Conservation (phyloP, 2,888 invertebrate species). For the Drosophila falleni region DNA sequence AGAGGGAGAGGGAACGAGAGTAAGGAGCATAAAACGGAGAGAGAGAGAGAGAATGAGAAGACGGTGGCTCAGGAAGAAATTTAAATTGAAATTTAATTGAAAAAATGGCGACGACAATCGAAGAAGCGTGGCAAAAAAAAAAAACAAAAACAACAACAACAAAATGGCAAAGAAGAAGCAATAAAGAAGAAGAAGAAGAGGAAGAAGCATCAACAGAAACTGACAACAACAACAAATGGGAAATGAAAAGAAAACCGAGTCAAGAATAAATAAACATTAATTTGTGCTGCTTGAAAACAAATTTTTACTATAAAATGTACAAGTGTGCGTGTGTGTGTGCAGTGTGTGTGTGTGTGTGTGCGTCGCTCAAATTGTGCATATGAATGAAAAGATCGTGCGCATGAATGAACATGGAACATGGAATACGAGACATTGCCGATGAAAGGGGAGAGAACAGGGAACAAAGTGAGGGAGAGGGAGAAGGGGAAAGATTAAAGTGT, state of each 20-base stretch:
- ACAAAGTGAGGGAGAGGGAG: neutral
- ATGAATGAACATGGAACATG: constrained; percentile 70
- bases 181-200: neutral
- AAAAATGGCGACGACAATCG: constrained; percentile 50
- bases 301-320: constrained; percentile 54
- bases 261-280: constrained; percentile 69
- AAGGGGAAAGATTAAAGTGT: constrained; percentile 12
- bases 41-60: neutral
- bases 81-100: constrained; percentile 68
- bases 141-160: constrained; percentile 3
- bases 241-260: constrained; percentile 44
- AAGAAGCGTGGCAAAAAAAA: constrained; percentile 49
- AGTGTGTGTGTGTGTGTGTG: constrained; percentile 20
- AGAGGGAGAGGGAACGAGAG: neutral
- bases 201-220: neutral
- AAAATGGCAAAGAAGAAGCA: neutral
- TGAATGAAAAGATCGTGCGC: constrained; percentile 73
- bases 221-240: constrained; percentile 4
- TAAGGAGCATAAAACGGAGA: too few species aligned
- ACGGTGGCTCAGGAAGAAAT: constrained; percentile 37
- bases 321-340: constrained; percentile 8
- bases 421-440: constrained; percentile 30
- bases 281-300: constrained; percentile 43
- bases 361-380: constrained; percentile 64
- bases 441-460: neutral